Evolutionary conservation across 2,888 invertebrate species (phyloP).

Genomic region (Xanthorhoe spadicearia): DNA sequence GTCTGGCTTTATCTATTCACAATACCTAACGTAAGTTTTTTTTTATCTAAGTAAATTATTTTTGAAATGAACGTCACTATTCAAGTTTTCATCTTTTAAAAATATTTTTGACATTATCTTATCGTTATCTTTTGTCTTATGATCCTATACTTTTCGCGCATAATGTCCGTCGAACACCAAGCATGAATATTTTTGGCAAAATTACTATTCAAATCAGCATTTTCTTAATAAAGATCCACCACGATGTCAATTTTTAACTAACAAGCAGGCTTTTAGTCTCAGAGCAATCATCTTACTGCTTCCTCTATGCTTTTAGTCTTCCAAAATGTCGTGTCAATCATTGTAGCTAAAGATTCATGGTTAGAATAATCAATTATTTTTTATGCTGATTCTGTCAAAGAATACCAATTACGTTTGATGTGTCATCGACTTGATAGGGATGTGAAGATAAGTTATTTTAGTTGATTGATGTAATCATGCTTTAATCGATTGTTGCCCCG

Average conservation of each 20-base stretch:
- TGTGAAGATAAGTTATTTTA: constrained; percentile 31
- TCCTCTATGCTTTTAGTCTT: constrained; percentile 50
- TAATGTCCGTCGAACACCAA: too few species aligned
- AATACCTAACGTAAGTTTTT: too few species aligned
- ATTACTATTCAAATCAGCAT: constrained; percentile 55
- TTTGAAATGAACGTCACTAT: too few species aligned
- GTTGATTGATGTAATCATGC: constrained; percentile 27
- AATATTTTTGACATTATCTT: too few species aligned
- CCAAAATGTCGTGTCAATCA: constrained; percentile 81
- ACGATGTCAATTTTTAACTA: constrained; percentile 54
- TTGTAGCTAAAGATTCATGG: constrained; percentile 54
- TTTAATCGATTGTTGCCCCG: constrained; percentile 5
- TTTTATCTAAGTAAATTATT: too few species aligned
- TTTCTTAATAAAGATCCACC: constrained; percentile 55
- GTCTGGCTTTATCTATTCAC: too few species aligned
- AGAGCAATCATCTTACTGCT: too few species aligned
- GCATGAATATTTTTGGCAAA: too few species aligned
- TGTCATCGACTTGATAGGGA: constrained; percentile 53
- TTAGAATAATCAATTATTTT: constrained; percentile 69
- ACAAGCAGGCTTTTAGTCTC: constrained; percentile 50
- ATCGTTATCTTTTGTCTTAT: too few species aligned
- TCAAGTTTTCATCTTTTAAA: too few species aligned
- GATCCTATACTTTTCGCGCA: too few species aligned
- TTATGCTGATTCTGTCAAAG: constrained; percentile 58
- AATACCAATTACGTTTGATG: constrained; percentile 69